Evolutionary conservation across 2,888 invertebrate species (phyloP), one percentile per base, ranked within the genome.

Genomic region (Eudasyphora cyanicolor): DNA sequence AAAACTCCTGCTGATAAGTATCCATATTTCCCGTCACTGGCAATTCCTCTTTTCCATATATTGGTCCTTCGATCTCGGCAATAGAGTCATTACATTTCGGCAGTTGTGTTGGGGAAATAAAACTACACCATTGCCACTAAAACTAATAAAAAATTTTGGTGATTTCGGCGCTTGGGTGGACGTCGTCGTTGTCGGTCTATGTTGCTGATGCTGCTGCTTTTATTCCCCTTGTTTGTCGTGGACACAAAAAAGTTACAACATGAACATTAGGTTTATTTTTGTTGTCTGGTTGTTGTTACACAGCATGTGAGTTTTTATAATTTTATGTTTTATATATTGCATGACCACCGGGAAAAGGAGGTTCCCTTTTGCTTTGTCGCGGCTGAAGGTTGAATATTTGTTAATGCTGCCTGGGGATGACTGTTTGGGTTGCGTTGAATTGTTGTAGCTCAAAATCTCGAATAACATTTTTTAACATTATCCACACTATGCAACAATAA

Each of bases 181-280:
- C 29, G 57, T 49, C 27, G 38, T 45, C 14, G n/a, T 70, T 76
- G 10, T 62, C 17, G 2, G 35, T n/a, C 64, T 19, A 27, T 35
- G 42, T 57, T 42, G 17, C 21, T 79, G 54, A 42, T 38, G 42
- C 57, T 67, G 21, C 42, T 64, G 70, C 70, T 60, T n/a, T n/a
- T n/a, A n/a, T n/a, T n/a, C n/a, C n/a, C n/a, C n/a, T 76, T 70
- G 76, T 64, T 81, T 71, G 32, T 14, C 54, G 38, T n/a, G n/a
- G 14, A 29, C 19, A 54, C 12, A 54, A 27, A 76, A 77, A 77
- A 69, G 73, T 82, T 82, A 76, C 81, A 76, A 82, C 81, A 77
- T 69, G 67, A 77, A 82, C 81, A 82, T 82, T 82, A 76, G 71
- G 75, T 82, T 79, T 79, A 79, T 82, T 79, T 70, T 70, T 57